Conservation (phyloP, 2,888 invertebrate genomes). For the Strigamia crassipes region DNA sequence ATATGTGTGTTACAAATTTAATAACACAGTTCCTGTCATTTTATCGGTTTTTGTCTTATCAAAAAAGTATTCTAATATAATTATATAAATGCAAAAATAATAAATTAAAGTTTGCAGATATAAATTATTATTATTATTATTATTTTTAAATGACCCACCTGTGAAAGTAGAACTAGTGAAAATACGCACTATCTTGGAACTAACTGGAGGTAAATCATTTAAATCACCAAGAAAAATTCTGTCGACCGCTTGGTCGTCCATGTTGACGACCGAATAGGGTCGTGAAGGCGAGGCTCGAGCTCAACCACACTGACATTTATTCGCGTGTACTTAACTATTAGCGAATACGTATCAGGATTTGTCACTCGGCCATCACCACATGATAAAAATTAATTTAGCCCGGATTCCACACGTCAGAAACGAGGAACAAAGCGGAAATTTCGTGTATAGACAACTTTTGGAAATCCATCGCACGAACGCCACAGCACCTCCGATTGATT, state of each 20-base stretch:
- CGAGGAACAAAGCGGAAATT: conserved; percentile 12
- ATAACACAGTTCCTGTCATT: too few relatives aligned
- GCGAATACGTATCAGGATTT: conserved; percentile 18
- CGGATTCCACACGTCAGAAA: conserved; percentile 1
- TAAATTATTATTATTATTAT: too few relatives aligned
- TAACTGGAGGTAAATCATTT: conserved; percentile 87
- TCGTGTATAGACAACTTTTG: neutral
- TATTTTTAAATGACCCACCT: conserved; percentile 68
- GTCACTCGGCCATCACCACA: conserved; percentile 15
- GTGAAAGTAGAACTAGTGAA: conserved; percentile 99
- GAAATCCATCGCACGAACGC: conserved; percentile 7
- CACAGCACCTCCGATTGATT: conserved; percentile 1
- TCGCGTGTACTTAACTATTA: neutral
- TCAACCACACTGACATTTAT: conserved; percentile 2
- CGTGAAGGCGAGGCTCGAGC: neutral
- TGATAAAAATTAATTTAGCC: neutral
- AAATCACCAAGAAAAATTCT: conserved; percentile 86
- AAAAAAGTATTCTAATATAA: too few relatives aligned
- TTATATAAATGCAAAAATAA: too few relatives aligned
- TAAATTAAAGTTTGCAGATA: too few relatives aligned
- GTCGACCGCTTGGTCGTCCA: conserved; percentile 91
- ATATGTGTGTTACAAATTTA: too few relatives aligned
- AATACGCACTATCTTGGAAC: conserved; percentile 96
- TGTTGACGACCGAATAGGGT: conserved; percentile 56
- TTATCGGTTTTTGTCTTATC: too few relatives aligned